Percentiles rank a stretch among this genome's conserved stretches.
Evolutionary conservation across 1,140 invertebrate species (phyloP).

Genomic region (Gonioctena quinquepunctata): DNA sequence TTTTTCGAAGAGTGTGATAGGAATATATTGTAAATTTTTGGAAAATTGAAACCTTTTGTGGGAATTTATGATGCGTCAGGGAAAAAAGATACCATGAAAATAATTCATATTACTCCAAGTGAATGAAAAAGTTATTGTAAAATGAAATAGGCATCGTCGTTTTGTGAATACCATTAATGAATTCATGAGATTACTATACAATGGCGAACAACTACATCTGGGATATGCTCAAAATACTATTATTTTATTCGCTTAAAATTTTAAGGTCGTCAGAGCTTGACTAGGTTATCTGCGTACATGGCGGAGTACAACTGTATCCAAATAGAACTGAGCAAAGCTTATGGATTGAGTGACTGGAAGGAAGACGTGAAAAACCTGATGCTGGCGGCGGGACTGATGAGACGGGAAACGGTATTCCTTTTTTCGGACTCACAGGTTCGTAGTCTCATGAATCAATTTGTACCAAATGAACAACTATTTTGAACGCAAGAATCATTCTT

Average conservation of each 20-base stretch:
- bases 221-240: no score
- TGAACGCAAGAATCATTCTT: no score
- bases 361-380: constrained; percentile 68
- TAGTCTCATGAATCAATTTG: background rate
- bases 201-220: no score
- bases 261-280: constrained; percentile 67
- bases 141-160: no score
- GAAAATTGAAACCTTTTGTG: no score
- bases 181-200: no score
- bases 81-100: background rate
- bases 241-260: no score
- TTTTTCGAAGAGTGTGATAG: no score
- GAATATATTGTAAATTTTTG: no score
- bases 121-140: no score
- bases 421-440: constrained; percentile 68
- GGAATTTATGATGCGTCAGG: background rate
- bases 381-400: constrained; percentile 61
- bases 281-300: constrained; percentile 66
- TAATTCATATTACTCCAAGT: background rate
- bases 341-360: constrained; percentile 63
- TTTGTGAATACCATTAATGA: no score
- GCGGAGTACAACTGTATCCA: constrained; percentile 65
- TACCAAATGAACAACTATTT: no score
- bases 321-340: constrained; percentile 59
- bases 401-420: constrained; percentile 66